Base-by-base conservation (phyloP, 2,888 invertebrate genomes). In the Tipula lateralis region DNA sequence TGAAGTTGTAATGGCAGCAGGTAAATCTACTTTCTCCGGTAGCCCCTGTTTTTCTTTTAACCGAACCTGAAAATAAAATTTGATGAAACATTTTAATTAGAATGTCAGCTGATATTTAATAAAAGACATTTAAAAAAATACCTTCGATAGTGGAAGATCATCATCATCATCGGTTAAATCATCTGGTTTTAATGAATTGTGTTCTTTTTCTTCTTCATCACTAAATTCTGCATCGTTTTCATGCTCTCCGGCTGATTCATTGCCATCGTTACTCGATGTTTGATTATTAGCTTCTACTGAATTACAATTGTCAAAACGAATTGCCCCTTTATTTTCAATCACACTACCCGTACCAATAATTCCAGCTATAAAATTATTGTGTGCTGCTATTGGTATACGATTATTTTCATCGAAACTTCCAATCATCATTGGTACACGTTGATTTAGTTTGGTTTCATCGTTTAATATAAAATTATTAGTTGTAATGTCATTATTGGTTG, bases 121-220 rank as follows among this genome's bases (percentile, higher is more conserved):
- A 36, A 7, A 36, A 6, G n/a, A n/a, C n/a, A n/a, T n/a, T 36
- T 36, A 36, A 36, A 2, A 36, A 36, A 36, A 9, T 5, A 96
- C 94, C 91, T 95, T 95, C 1, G 96, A 95, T 30, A 96, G 88
- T 7, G 95, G 95, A 86, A 95, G 92, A 88, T 95, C 95, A 87
- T 95, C 96, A 85, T 90, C 90, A 85, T 90, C 90, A 85, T 90
- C 90, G 0, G 91, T 90, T 84, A 90, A 88, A 84, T 90, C 90
- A 13, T 90, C 90, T 30, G 86, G 89, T 86, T 89, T 90, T 50
- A 86, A 86, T 82, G 87, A 39, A 66, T 85, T 85, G 0, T 13
- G 83, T 44, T 29, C 88, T 16, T 86, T 87, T 93, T 94, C 87
- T 93, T 95, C 81, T 93, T 94, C 88, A 93, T 94, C 89, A 85